Evolutionary conservation across 1,140 invertebrate species (phyloP).

Genomic region (Aradophagus sp.): DNA sequence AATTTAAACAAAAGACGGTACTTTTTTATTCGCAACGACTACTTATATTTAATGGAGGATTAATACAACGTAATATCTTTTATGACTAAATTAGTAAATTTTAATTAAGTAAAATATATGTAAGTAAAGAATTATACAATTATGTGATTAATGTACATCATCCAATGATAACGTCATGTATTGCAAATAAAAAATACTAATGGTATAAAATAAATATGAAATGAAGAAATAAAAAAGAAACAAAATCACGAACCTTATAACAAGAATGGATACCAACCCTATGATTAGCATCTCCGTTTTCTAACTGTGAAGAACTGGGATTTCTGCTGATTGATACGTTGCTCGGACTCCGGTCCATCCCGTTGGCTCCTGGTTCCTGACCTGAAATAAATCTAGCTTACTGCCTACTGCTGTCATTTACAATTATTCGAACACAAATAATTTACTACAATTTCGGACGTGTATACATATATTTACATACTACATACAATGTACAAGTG

Average conservation of each 20-base stretch:
- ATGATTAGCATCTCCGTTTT: slow-evolving; percentile 82
- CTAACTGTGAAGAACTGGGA: slow-evolving; percentile 81
- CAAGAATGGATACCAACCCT: slow-evolving; percentile 60
- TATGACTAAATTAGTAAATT: no score
- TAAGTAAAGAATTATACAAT: no score
- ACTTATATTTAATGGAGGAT: no score
- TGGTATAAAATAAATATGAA: neutral
- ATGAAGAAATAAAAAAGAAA: slow-evolving; percentile 17
- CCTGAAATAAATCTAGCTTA: slow-evolving; percentile 71
- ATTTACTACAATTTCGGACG: neutral
- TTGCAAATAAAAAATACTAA: no score
- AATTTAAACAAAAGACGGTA: no score
- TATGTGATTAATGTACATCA: no score
- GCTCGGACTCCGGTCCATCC: slow-evolving; percentile 87
- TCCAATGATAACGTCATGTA: no score
- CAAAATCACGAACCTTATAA: slow-evolving; percentile 34
- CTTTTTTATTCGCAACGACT: no score
- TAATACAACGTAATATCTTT: no score
- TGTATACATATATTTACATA: neutral
- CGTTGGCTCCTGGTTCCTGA: slow-evolving; percentile 69
- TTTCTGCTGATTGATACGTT: slow-evolving; percentile 86
- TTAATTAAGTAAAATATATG: no score
- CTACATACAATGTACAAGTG: no score
- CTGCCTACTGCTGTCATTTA: slow-evolving; percentile 61
- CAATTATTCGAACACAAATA: neutral